Conservation (phyloP, 1,140 invertebrate species). For the Drosophila gunungcola region DNA sequence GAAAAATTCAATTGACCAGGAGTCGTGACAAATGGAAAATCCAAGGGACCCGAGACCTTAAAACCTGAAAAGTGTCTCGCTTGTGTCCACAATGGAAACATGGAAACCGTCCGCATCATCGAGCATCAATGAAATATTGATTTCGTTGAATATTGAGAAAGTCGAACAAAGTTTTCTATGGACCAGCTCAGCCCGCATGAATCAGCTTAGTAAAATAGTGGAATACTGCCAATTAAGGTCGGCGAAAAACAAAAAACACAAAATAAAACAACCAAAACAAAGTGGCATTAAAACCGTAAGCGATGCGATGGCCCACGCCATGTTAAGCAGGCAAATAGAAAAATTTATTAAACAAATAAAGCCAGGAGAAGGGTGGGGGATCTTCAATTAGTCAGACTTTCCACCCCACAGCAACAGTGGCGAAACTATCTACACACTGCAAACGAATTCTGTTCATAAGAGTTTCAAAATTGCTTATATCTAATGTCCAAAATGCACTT, state of each 20-base stretch:
- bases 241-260: conserved; percentile 7
- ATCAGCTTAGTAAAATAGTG: conserved; percentile 21
- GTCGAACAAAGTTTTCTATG: not conserved
- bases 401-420: no score
- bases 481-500: no score
- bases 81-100: conserved; percentile 20
- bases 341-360: conserved; percentile 38
- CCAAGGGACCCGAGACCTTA: conserved; percentile 7
- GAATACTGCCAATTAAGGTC: conserved; percentile 26
- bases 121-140: conserved; percentile 18
- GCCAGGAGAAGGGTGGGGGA: not conserved
- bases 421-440: conserved; percentile 10
- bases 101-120: conserved; percentile 3
- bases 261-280: conserved; percentile 24
- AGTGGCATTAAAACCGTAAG: conserved; percentile 53
- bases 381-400: conserved; percentile 41
- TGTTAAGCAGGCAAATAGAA: conserved; percentile 38
- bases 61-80: conserved; percentile 9
- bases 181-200: conserved; percentile 29
- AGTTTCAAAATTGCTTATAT: no score
- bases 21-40: conserved; percentile 39
- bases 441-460: not conserved
- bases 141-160: not conserved
- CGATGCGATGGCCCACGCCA: conserved; percentile 34
- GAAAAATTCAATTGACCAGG: conserved; percentile 16